phyloP scores from a whole-genome alignment of 2,888 invertebrate species.

The Calliopum simillimum region DNA sequence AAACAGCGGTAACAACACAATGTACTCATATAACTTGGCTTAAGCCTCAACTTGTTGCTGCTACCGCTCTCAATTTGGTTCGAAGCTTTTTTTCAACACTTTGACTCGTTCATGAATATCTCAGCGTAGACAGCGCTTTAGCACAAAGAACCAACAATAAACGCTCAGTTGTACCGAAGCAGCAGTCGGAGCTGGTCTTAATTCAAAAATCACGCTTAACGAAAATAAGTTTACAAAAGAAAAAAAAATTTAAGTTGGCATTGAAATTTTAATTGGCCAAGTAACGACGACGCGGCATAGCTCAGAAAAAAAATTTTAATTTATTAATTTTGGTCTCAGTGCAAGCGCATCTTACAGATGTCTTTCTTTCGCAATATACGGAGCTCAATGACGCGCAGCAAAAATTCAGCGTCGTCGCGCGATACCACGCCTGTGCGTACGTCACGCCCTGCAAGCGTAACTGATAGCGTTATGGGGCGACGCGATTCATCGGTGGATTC shows the following conservation, averaged over 20 bases:
- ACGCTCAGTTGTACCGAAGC: constrained; percentile 52
- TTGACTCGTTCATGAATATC: neutral
- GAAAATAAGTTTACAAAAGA: neutral
- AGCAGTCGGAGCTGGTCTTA: constrained; percentile 50
- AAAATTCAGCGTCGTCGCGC: constrained; percentile 59
- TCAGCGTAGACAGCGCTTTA: neutral
- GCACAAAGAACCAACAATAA: constrained; percentile 22
- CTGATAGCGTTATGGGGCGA: constrained; percentile 46
- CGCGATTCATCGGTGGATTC: constrained; percentile 59
- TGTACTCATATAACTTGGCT: constrained; percentile 18
- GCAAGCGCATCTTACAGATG: constrained; percentile 49
- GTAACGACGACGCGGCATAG: neutral
- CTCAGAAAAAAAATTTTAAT: neutral
- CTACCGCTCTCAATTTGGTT: neutral
- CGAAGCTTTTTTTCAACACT: neutral
- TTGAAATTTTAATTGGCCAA: neutral
- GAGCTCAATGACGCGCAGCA: constrained; percentile 59
- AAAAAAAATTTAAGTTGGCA: neutral
- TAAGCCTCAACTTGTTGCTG: constrained; percentile 13
- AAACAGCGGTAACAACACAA: constrained; percentile 45
- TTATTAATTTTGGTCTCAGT: neutral
- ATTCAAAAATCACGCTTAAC: neutral
- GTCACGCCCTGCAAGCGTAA: constrained; percentile 56
- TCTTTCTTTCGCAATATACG: constrained; percentile 66
- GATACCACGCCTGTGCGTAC: constrained; percentile 61